Percentiles rank a stretch among this genome's conserved stretches.
Evolutionary conservation across 1,140 invertebrate species (phyloP).

Genomic region (Papilio helenus): DNA sequence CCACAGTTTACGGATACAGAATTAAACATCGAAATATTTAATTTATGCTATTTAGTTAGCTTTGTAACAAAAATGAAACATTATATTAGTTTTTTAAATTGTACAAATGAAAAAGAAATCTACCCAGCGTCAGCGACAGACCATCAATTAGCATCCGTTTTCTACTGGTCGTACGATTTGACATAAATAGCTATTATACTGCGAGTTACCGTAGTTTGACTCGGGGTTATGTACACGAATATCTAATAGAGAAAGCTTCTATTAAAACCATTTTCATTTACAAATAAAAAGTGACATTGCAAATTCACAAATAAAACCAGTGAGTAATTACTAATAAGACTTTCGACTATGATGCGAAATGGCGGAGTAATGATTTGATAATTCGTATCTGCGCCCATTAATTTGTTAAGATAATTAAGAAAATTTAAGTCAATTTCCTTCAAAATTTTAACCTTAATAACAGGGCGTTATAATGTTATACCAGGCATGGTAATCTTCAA

Average conservation of each 20-base stretch:
- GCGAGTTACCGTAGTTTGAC: neutral
- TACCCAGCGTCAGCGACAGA: slow-evolving; percentile 35
- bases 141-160: slow-evolving; percentile 43
- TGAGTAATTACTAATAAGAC: slow-evolving; percentile 65
- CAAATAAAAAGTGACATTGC: slow-evolving; percentile 65
- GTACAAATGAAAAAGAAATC: slow-evolving; percentile 31
- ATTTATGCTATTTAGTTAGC: neutral
- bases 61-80: neutral
- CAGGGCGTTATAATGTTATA: slow-evolving; percentile 46
- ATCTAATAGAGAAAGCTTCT: slow-evolving; percentile 65
- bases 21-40: neutral
- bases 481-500: slow-evolving; percentile 52
- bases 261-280: slow-evolving; percentile 65
- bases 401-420: slow-evolving; percentile 69
- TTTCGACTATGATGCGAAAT: slow-evolving; percentile 53
- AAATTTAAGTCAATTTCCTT: slow-evolving; percentile 22
- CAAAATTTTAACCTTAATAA: slow-evolving; percentile 44
- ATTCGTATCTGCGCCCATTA: slow-evolving; percentile 55
- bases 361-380: slow-evolving; percentile 53
- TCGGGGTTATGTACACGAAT: slow-evolving; percentile 41
- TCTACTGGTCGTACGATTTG: slow-evolving; percentile 34
- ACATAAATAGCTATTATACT: slow-evolving; percentile 46
- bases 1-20: neutral
- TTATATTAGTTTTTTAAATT: neutral
- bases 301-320: slow-evolving; percentile 57